A percentile compares a stretch with the other conserved stretches of the same genome.
Conservation (phyloP, 2,113 vertebrate species). For the Theropithecus gelada region DNA sequence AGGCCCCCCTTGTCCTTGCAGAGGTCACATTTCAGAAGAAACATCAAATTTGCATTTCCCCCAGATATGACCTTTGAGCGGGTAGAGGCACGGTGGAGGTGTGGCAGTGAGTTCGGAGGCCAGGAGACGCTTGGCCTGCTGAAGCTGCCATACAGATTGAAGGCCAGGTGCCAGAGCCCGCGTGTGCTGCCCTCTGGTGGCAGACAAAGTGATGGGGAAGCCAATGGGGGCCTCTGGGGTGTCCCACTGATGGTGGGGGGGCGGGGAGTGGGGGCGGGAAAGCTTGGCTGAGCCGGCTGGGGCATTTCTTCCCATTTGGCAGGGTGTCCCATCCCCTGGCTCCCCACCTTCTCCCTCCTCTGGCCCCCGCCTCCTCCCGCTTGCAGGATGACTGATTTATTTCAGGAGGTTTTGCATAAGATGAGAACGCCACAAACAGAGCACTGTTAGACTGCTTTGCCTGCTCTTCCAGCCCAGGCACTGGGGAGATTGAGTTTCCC, state of each 20-base stretch:
- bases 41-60: not conserved
- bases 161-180: not conserved
- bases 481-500: constrained; percentile 78
- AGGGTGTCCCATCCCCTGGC: not conserved
- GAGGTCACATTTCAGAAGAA: not conserved
- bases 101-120: not conserved
- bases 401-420: constrained; percentile 85
- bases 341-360: not conserved
- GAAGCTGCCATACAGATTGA: not conserved
- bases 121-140: fast-evolving
- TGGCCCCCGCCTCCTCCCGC: not conserved
- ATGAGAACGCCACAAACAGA: constrained; percentile 74
- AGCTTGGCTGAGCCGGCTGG: not conserved
- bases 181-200: constrained; percentile 59
- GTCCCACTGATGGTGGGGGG: not conserved
- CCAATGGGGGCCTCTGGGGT: not conserved
- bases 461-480: constrained; percentile 72
- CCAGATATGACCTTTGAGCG: fast-evolving
- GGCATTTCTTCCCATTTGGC: not conserved
- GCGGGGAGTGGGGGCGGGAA: too few relatives aligned
- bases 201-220: not conserved
- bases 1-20: not conserved
- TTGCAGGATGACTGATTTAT: constrained; percentile 68
- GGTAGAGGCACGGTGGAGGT: not conserved
- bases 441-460: constrained; percentile 84